A percentile compares a stretch with the other conserved stretches of the same genome.
Evolutionary conservation across 2,888 invertebrate species (phyloP).

Genomic region (Drosophila macrothrix): DNA sequence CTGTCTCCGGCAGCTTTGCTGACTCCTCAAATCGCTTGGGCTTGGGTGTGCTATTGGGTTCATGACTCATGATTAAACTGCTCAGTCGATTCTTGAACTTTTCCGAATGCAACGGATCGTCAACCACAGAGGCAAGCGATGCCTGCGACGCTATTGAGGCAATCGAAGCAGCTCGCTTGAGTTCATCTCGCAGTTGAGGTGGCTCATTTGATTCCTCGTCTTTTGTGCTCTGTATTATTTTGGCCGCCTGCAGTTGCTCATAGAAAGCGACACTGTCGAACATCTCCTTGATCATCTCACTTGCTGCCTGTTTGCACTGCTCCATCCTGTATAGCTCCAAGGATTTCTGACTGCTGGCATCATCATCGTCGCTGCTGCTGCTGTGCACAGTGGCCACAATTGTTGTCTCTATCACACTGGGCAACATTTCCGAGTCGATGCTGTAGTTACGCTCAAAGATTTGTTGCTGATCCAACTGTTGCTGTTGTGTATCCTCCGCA

Average conservation of each 20-base stretch:
- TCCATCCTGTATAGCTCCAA: slow-evolving; percentile 29
- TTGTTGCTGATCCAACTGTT: slow-evolving; percentile 47
- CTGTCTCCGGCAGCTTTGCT: neutral
- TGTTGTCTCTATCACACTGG: slow-evolving; percentile 81
- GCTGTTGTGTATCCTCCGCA: slow-evolving; percentile 69
- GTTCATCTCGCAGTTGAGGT: slow-evolving; percentile 2
- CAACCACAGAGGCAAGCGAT: slow-evolving; percentile 60
- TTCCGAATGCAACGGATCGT: slow-evolving; percentile 79
- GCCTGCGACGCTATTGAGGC: slow-evolving; percentile 46
- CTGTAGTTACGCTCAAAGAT: slow-evolving; percentile 68
- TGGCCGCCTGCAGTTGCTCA: slow-evolving; percentile 55
- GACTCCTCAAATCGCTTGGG: slow-evolving; percentile 29
- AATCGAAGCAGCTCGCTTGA: slow-evolving; percentile 34
- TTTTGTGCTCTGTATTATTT: neutral
- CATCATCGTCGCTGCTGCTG: slow-evolving; percentile 70
- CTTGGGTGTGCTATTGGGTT: slow-evolving; percentile 32
- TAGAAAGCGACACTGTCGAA: slow-evolving; percentile 68
- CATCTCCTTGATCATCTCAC: slow-evolving; percentile 69
- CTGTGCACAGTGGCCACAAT: slow-evolving; percentile 82
- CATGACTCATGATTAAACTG: slow-evolving; percentile 63
- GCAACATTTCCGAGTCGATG: slow-evolving; percentile 81
- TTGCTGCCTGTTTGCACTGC: slow-evolving; percentile 61
- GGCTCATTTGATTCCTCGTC: neutral
- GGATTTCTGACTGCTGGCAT: slow-evolving; percentile 37
- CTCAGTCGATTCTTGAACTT: slow-evolving; percentile 79